phyloP scores from a whole-genome alignment of 2,888 invertebrate genomes.

The Osmoderma eremita region DNA sequence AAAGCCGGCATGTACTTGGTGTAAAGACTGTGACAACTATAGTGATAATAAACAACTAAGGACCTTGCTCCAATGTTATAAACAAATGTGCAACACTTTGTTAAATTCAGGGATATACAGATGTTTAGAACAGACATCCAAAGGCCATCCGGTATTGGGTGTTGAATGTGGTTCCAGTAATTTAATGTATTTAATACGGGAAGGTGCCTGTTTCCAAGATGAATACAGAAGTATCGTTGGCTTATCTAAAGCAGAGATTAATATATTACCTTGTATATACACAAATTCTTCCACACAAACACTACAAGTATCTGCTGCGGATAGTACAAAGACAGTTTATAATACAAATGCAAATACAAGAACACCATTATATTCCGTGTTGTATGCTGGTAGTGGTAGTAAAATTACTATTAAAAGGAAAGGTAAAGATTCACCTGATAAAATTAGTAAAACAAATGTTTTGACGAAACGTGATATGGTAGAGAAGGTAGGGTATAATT shows the following conservation, averaged over 20 bases:
- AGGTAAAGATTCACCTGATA: constrained; percentile 68
- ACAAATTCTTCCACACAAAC: constrained; percentile 72
- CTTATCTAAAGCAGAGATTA: constrained; percentile 78
- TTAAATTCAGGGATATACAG: constrained; percentile 78
- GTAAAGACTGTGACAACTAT: constrained; percentile 85
- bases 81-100: constrained; percentile 87
- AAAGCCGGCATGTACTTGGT: constrained; percentile 85
- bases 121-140: constrained; percentile 68
- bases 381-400: constrained; percentile 83
- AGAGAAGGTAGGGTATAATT: constrained; percentile 53
- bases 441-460: constrained; percentile 45
- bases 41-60: constrained; percentile 83
- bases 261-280: constrained; percentile 78
- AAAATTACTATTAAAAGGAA: constrained; percentile 86
- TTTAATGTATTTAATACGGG: constrained; percentile 79
- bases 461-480: constrained; percentile 51
- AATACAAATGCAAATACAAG: constrained; percentile 65
- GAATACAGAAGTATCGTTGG: constrained; percentile 79
- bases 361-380: constrained; percentile 77
- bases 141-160: constrained; percentile 66
- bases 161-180: constrained; percentile 68
- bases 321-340: constrained; percentile 49
- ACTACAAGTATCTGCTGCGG: constrained; percentile 49
- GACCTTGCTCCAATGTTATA: constrained; percentile 87
- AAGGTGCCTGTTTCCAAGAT: constrained; percentile 82